Percentiles rank a stretch among this genome's conserved stretches.
Evolutionary conservation across 64 coral and sea anemone genomes (phyloP).

Genomic region (Catalaphyllia jardinei): DNA sequence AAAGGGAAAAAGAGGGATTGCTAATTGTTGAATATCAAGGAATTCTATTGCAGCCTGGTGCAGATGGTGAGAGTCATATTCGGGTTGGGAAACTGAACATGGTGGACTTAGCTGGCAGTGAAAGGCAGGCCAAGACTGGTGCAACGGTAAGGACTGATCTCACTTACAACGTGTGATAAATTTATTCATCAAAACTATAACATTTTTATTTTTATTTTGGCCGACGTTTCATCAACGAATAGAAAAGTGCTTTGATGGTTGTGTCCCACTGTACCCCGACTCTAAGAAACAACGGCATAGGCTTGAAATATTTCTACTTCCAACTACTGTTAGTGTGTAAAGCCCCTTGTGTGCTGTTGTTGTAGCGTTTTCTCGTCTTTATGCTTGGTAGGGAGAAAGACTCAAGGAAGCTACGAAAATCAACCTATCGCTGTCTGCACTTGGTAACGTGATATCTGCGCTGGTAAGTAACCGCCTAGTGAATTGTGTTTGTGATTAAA

Average conservation of each 20-base stretch:
- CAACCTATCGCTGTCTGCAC: slow-evolving; percentile 91
- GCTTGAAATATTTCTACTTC: too few relatives aligned
- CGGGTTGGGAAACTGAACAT: slow-evolving; percentile 95
- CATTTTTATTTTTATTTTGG: too few relatives aligned
- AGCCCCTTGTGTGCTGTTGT: too few relatives aligned
- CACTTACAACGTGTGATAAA: background rate
- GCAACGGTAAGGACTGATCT: slow-evolving; percentile 62
- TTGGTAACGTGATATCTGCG: slow-evolving; percentile 98
- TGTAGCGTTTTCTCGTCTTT: background rate
- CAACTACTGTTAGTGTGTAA: too few relatives aligned
- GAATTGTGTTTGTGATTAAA: too few relatives aligned
- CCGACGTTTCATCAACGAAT: too few relatives aligned
- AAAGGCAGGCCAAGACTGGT: slow-evolving; percentile 95
- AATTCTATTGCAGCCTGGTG: slow-evolving; percentile 61
- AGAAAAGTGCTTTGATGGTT: too few relatives aligned
- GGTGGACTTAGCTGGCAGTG: slow-evolving; percentile 99
- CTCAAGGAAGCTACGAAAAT: slow-evolving; percentile 99
- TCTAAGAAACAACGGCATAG: too few relatives aligned
- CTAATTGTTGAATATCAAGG: background rate
- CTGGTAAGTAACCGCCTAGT: slow-evolving; percentile 61
- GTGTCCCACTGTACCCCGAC: too few relatives aligned
- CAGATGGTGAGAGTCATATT: slow-evolving; percentile 90
- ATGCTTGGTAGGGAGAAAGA: slow-evolving; percentile 58
- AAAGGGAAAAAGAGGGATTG: too few relatives aligned
- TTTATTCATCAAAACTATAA: too few relatives aligned